A percentile compares a stretch with the other conserved stretches of the same genome.
phyloP scores from a whole-genome alignment of 2,888 invertebrate species.

The Ctenicera cuprea region DNA sequence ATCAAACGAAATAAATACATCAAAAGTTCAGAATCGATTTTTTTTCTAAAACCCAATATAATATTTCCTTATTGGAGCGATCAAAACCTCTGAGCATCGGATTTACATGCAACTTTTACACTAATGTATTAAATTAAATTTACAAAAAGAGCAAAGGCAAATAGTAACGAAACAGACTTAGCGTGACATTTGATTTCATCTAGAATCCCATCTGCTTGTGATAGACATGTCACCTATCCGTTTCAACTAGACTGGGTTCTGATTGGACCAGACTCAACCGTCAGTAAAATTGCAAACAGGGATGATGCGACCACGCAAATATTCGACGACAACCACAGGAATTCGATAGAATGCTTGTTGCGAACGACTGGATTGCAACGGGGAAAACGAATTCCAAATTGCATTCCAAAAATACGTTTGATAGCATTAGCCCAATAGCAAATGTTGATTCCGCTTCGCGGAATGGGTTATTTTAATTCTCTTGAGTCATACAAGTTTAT shows the following conservation, averaged over 20 bases:
- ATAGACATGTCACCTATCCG: constrained; percentile 62
- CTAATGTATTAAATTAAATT: not conserved
- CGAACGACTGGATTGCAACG: constrained; percentile 45
- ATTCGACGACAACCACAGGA: constrained; percentile 52
- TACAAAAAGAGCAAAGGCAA: not conserved
- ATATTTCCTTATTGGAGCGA: too few species aligned
- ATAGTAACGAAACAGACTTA: constrained; percentile 42
- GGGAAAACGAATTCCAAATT: constrained; percentile 56
- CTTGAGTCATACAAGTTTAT: constrained; percentile 1
- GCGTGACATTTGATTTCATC: constrained; percentile 59
- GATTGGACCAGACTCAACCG: constrained; percentile 62
- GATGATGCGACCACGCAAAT: constrained; percentile 49
- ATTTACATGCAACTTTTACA: too few species aligned
- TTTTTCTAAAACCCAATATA: too few species aligned
- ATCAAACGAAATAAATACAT: too few species aligned
- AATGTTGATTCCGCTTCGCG: constrained; percentile 36
- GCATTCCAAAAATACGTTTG: constrained; percentile 57
- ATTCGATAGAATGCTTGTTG: constrained; percentile 33
- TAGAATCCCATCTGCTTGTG: constrained; percentile 58
- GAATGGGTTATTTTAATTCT: constrained; percentile 26
- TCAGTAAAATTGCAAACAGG: constrained; percentile 62
- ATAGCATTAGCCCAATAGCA: constrained; percentile 51
- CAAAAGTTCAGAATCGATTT: too few species aligned
- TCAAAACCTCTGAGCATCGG: too few species aligned
- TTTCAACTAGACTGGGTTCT: constrained; percentile 62